phyloP scores from a whole-genome alignment of 1,140 invertebrate species.

The Leucophenga varia region DNA sequence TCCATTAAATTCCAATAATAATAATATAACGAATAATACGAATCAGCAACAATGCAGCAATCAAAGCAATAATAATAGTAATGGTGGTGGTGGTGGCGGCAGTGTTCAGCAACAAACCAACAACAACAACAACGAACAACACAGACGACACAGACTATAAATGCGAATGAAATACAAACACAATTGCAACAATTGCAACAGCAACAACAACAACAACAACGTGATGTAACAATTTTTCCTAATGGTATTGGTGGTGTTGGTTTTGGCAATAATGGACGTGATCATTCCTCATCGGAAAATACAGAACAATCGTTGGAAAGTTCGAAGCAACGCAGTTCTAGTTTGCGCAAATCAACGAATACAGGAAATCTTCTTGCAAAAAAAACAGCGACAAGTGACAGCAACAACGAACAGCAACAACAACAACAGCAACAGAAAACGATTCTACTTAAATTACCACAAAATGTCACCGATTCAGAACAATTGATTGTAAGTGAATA shows the following conservation, averaged over 20 bases:
- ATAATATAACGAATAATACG: slow-evolving; percentile 31
- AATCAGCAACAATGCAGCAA: slow-evolving; percentile 11
- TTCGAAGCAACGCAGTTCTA: slow-evolving; percentile 28
- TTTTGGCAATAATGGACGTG: slow-evolving; percentile 11
- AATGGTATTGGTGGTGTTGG: background rate
- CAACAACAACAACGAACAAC: slow-evolving; percentile 17
- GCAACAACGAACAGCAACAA: slow-evolving; percentile 32
- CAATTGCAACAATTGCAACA: slow-evolving; percentile 8
- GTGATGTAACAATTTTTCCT: too few relatives aligned
- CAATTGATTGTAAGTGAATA: slow-evolving; percentile 49
- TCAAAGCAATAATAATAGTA: slow-evolving; percentile 11
- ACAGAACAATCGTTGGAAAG: slow-evolving; percentile 41
- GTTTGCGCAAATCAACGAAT: slow-evolving; percentile 37
- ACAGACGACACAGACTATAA: slow-evolving; percentile 15
- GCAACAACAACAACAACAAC: slow-evolving; percentile 31
- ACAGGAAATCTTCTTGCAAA: too few relatives aligned
- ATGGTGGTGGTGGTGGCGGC: slow-evolving; percentile 9
- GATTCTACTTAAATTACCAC: slow-evolving; percentile 49
- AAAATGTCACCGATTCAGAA: slow-evolving; percentile 45
- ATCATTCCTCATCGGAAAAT: slow-evolving; percentile 49
- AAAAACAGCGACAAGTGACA: slow-evolving; percentile 4
- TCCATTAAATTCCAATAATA: slow-evolving; percentile 48
- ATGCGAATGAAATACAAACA: background rate
- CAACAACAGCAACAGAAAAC: slow-evolving; percentile 49
- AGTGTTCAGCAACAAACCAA: slow-evolving; percentile 6